Evolutionary conservation across 2,113 vertebrate genomes (phyloP), one percentile per base, ranked within the genome.

Genomic region (Gallinago jamesoni): DNA sequence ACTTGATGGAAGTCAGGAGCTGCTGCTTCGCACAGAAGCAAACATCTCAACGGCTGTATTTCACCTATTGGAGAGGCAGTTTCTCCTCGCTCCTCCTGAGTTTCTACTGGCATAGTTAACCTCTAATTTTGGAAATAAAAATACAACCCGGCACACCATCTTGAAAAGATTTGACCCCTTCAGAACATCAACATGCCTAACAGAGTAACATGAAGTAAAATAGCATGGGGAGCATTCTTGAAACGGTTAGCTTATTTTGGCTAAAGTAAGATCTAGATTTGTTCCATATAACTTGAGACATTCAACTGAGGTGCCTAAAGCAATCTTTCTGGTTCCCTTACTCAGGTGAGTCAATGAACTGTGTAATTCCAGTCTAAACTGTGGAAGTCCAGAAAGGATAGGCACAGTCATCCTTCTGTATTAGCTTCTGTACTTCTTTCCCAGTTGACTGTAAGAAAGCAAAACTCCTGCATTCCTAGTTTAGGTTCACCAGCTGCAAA

Each of bases 91-190:
- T 96, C 81, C 74, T 96, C 95, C 57, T 0, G 53, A 93, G 81
- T 84, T 95, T 82, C 94, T 94, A 95, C 81, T 89, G 81, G 87
- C 84, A 96, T 87, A 87, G 39, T 95, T 92, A 96, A 82, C 89
- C 39, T 94, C 96, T 94, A 45, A 87, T 97, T 94, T 91, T 87
- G 81, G 87, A 93, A 96, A 96, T 95, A 96, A 96, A 97, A 96
- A 95, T 94, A 97, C 87, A 96, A 53, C 91, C 95, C 73, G 66
- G 87, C 93, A 96, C 19, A 94, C 84, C 81, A 89, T n/a, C 53
- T 95, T 87, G 74, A 35, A 60, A 90, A 84, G 43, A 68, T 60
- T 39, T 93, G 48, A 70, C 53, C 84, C 43, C 77, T 94, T 57
- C 48, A 91, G 30, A 94, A 91, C 39, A 93, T 82, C 66, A 87